Conservation (phyloP, 2,113 vertebrate species). For the Hiodon tergisus region DNA sequence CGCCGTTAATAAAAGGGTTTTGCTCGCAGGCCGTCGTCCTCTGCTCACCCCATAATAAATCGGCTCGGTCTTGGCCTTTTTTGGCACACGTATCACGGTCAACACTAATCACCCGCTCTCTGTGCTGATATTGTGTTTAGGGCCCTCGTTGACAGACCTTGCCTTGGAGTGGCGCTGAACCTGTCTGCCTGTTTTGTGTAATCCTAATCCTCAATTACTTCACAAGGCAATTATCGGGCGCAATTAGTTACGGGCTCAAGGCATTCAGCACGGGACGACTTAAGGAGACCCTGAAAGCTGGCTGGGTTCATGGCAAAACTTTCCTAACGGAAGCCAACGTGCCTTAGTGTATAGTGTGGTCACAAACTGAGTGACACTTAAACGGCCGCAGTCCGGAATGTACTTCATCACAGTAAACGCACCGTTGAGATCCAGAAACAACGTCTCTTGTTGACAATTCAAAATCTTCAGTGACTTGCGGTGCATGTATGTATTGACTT, state of each 20-base stretch:
- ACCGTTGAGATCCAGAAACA: no score
- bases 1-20: no score
- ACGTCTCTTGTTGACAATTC: neutral
- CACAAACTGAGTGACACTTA: no score
- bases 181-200: neutral
- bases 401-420: neutral
- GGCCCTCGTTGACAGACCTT: neutral
- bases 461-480: neutral
- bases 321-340: no score
- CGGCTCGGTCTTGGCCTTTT: neutral
- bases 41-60: neutral
- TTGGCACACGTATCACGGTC: no score
- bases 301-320: neutral
- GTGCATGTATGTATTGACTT: no score
- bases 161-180: neutral
- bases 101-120: neutral
- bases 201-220: slow-evolving; percentile 5
- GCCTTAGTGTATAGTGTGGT: no score
- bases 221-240: neutral
- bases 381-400: neutral
- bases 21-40: neutral
- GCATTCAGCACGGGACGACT: neutral
- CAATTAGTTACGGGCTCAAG: neutral
- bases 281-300: neutral
- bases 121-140: neutral